Conservation (phyloP, 1,140 invertebrate genomes). For the Prorops nasuta region DNA sequence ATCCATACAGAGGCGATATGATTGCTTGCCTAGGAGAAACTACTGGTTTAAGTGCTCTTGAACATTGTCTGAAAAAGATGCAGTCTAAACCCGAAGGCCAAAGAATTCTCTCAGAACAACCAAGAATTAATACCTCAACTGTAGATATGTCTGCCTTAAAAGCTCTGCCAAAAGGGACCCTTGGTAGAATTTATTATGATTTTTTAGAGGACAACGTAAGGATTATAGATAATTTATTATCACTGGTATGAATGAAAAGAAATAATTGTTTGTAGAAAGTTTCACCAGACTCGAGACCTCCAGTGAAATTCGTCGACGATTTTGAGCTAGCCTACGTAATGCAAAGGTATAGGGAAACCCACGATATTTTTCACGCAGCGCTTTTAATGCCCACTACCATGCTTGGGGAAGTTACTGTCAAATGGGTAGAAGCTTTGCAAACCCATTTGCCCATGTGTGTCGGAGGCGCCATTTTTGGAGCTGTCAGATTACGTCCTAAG, state of each 20-base stretch:
- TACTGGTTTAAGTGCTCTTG: constrained; percentile 72
- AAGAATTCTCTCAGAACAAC: constrained; percentile 74
- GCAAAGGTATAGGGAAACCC: constrained; percentile 94
- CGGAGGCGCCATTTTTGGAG: constrained; percentile 82
- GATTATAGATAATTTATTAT: constrained; percentile 1
- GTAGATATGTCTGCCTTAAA: constrained; percentile 75
- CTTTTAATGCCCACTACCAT: constrained; percentile 95
- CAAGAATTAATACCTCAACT: constrained; percentile 82
- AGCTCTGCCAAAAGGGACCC: constrained; percentile 71
- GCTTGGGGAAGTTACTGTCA: constrained; percentile 92
- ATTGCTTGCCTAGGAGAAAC: constrained; percentile 91
- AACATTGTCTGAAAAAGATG: constrained; percentile 69
- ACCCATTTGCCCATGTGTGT: constrained; percentile 88
- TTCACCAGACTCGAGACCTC: constrained; percentile 86
- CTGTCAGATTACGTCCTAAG: constrained; percentile 77
- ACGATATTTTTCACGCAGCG: constrained; percentile 91
- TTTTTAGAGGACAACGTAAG: constrained; percentile 79
- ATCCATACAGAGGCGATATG: constrained; percentile 84
- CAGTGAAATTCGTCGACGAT: constrained; percentile 91
- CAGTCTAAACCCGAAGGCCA: constrained; percentile 65
- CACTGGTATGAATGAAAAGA: background rate
- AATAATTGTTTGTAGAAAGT: constrained; percentile 69
- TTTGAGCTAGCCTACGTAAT: constrained; percentile 91
- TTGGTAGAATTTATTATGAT: constrained; percentile 81
- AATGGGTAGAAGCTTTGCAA: constrained; percentile 96